A percentile compares a stretch with the other conserved stretches of the same genome.
Evolutionary conservation across 1,140 invertebrate genomes (phyloP).

Genomic region (Bradynema listronoti): DNA sequence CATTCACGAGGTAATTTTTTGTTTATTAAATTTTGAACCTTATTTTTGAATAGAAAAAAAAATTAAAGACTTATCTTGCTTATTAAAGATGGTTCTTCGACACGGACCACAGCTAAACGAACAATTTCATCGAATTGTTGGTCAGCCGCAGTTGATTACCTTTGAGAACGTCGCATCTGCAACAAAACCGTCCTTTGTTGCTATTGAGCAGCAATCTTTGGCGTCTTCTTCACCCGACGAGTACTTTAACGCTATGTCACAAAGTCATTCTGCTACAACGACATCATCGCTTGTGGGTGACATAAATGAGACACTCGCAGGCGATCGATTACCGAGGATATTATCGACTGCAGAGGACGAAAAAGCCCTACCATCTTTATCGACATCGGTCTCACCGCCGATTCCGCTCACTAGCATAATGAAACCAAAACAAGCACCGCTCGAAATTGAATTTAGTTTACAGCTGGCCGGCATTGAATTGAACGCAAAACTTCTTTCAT

Average conservation of each 20-base stretch:
- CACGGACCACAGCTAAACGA: slow-evolving; percentile 42
- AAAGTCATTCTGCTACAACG: not conserved
- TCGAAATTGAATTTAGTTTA: slow-evolving; percentile 37
- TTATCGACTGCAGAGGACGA: too few species aligned
- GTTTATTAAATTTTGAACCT: slow-evolving; percentile 22
- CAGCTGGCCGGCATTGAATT: slow-evolving; percentile 45
- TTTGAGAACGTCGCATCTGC: too few species aligned
- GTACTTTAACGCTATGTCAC: not conserved
- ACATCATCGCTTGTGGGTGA: too few species aligned
- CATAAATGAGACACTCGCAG: too few species aligned
- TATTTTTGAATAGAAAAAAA: slow-evolving; percentile 17
- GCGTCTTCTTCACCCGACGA: slow-evolving; percentile 2
- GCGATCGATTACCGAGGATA: too few species aligned
- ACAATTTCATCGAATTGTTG: slow-evolving; percentile 38
- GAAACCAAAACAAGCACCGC: too few species aligned
- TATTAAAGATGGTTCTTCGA: slow-evolving; percentile 26
- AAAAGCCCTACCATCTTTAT: too few species aligned
- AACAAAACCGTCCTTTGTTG: too few species aligned
- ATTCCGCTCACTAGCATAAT: not conserved
- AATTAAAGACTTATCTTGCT: slow-evolving; percentile 4
- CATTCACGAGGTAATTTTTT: slow-evolving; percentile 44
- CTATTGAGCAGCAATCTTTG: too few species aligned
- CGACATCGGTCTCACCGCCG: not conserved
- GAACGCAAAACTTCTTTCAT: slow-evolving; percentile 71
- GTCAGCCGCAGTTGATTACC: slow-evolving; percentile 15